Percentiles rank a stretch among this genome's conserved stretches.
Evolutionary conservation across 2,113 vertebrate species (phyloP).

Genomic region (Tiliqua scincoides): DNA sequence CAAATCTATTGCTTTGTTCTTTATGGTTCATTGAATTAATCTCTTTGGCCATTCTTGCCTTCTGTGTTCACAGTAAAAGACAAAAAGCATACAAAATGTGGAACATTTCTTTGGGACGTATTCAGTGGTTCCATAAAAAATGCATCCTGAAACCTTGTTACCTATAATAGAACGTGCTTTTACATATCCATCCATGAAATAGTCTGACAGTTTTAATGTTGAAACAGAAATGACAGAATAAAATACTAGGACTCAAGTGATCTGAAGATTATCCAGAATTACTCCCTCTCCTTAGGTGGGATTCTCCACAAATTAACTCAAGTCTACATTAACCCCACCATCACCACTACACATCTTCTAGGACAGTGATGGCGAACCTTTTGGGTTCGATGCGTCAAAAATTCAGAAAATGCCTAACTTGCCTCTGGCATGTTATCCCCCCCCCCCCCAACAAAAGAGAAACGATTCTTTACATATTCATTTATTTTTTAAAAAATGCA

Average conservation of each 20-base stretch:
- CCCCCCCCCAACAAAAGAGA: too few relatives aligned
- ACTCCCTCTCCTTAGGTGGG: neutral
- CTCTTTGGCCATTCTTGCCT: slow-evolving; percentile 33
- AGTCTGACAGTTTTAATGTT: slow-evolving; percentile 19
- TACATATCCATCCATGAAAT: slow-evolving; percentile 36
- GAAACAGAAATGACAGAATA: slow-evolving; percentile 9
- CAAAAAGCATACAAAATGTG: neutral
- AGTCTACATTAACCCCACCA: neutral
- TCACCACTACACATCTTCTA: too few relatives aligned
- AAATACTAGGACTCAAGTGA: neutral
- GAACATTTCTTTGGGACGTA: slow-evolving; percentile 22
- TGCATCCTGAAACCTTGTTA: slow-evolving; percentile 37
- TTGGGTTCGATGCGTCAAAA: too few relatives aligned
- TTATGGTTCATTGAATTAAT: neutral
- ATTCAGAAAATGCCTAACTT: too few relatives aligned
- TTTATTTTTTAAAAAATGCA: too few relatives aligned
- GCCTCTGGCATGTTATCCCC: too few relatives aligned
- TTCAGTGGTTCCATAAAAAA: slow-evolving; percentile 34
- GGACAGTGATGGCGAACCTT: too few relatives aligned
- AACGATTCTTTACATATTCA: too few relatives aligned
- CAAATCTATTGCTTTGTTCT: neutral
- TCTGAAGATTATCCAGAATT: slow-evolving; percentile 16
- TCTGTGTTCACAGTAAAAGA: slow-evolving; percentile 20
- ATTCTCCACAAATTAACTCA: slow-evolving; percentile 3
- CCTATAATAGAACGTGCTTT: slow-evolving; percentile 31